phyloP scores from a whole-genome alignment of 2,888 invertebrate genomes.

The Lottia scabra region DNA sequence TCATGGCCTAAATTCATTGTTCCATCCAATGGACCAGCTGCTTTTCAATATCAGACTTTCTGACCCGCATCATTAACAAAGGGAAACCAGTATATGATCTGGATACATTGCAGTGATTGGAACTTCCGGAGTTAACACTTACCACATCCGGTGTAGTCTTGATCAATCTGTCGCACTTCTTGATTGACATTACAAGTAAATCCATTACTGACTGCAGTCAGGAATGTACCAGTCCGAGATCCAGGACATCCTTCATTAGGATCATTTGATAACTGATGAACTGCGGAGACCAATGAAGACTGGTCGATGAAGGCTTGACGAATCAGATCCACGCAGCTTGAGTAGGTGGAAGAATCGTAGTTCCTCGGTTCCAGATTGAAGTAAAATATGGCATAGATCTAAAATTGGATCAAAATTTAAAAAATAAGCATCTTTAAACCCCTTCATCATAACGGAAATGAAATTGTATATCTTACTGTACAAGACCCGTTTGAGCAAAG shows the following conservation, averaged over 20 bases:
- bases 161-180: slow-evolving; percentile 11
- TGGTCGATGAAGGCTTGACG: slow-evolving; percentile 15
- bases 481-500: too few species aligned
- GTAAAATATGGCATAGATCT: slow-evolving; percentile 26
- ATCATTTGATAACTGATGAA: slow-evolving; percentile 2
- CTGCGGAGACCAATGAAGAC: slow-evolving; percentile 2
- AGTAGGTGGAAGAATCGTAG: slow-evolving; percentile 14
- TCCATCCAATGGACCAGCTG: too few species aligned
- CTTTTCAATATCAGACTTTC: too few species aligned
- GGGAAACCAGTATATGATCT: too few species aligned
- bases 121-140: slow-evolving; percentile 6
- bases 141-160: slow-evolving; percentile 25
- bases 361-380: slow-evolving; percentile 24
- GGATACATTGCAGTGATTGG: too few species aligned
- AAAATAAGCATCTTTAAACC: too few species aligned
- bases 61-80: too few species aligned
- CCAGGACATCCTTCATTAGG: slow-evolving; percentile 11
- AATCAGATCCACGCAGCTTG: slow-evolving; percentile 21
- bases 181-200: slow-evolving; percentile 25
- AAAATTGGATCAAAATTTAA: background rate
- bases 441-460: too few species aligned
- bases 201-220: slow-evolving; percentile 5
- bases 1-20: too few species aligned
- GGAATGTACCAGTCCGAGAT: slow-evolving; percentile 7
- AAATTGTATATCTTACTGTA: too few species aligned